Percentiles rank a stretch among this genome's conserved stretches.
These are phyloP conservation scores for Caenorhabditis sulstoni DNA, from an alignment of 2,888 invertebrate genomes.

Conservation along the genomic window DNA sequence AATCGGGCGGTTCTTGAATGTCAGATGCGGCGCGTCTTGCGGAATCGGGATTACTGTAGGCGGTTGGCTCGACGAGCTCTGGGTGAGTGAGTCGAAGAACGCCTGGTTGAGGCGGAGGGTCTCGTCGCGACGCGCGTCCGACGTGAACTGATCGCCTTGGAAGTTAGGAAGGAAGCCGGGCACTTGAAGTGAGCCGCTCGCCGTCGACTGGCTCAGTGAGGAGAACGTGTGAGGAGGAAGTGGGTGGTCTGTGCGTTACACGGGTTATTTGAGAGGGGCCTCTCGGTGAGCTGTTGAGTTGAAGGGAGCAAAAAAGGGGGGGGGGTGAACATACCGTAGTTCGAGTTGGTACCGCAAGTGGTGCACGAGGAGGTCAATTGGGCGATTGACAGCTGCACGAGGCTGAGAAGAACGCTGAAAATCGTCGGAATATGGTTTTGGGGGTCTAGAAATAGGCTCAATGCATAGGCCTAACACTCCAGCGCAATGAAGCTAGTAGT, in stretches of 20 bases:
- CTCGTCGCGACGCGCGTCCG: conserved; percentile 28
- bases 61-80: neutral
- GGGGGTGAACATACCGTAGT: conserved; percentile 51
- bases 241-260: conserved; percentile 16
- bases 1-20: conserved; percentile 42
- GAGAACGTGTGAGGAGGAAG: conserved; percentile 18
- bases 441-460: too few species aligned
- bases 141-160: conserved; percentile 52
- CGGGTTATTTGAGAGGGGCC: neutral
- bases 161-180: conserved; percentile 61
- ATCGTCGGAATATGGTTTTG: too few species aligned
- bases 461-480: too few species aligned
- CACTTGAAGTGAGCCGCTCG: conserved; percentile 7
- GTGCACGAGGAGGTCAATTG: conserved; percentile 55
- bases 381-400: conserved; percentile 35
- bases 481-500: too few species aligned
- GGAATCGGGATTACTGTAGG: neutral
- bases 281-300: too few species aligned
- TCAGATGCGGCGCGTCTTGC: conserved; percentile 8
- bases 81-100: conserved; percentile 58
- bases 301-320: too few species aligned
- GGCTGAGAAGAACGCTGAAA: conserved; percentile 11
- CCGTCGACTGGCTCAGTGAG: neutral
- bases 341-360: conserved; percentile 27
- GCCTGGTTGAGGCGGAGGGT: conserved; percentile 59